phyloP scores from a whole-genome alignment of 2,113 vertebrate genomes.

The Colius striatus region DNA sequence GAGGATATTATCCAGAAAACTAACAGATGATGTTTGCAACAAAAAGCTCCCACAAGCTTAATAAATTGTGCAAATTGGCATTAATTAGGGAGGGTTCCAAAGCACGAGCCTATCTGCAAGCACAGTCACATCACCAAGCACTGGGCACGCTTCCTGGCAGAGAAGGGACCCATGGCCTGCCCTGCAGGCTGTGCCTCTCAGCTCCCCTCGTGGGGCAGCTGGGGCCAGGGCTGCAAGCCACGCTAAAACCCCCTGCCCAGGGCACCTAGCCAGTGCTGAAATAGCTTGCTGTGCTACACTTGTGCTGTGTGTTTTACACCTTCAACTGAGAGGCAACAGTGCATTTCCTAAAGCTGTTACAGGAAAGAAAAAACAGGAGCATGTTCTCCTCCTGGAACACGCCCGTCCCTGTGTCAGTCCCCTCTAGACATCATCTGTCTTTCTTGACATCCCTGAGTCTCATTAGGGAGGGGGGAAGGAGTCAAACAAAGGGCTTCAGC shows the following conservation, averaged over 20 bases:
- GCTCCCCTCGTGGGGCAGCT: not conserved
- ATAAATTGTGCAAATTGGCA: not conserved
- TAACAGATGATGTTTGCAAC: not conserved
- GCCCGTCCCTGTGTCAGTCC: not conserved
- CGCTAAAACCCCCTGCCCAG: not conserved
- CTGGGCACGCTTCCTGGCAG: not conserved
- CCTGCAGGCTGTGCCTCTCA: not conserved
- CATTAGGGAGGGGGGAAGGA: not conserved
- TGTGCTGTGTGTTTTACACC: not conserved
- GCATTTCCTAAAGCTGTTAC: not conserved
- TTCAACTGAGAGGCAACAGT: not conserved
- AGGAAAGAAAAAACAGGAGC: not conserved
- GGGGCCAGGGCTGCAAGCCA: not conserved
- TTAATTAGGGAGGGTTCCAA: not conserved
- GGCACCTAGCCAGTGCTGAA: not conserved
- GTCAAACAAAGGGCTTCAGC: not conserved
- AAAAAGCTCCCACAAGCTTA: not conserved
- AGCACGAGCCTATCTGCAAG: not conserved
- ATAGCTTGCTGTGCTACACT: not conserved
- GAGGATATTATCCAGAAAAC: not conserved
- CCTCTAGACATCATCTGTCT: not conserved
- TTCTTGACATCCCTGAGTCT: not conserved
- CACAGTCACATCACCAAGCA: not conserved
- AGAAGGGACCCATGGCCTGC: rapidly evolving
- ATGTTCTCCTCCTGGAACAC: not conserved